Evolutionary conservation across 2,888 invertebrate genomes (phyloP).

Genomic region (Parasteatoda lunata): DNA sequence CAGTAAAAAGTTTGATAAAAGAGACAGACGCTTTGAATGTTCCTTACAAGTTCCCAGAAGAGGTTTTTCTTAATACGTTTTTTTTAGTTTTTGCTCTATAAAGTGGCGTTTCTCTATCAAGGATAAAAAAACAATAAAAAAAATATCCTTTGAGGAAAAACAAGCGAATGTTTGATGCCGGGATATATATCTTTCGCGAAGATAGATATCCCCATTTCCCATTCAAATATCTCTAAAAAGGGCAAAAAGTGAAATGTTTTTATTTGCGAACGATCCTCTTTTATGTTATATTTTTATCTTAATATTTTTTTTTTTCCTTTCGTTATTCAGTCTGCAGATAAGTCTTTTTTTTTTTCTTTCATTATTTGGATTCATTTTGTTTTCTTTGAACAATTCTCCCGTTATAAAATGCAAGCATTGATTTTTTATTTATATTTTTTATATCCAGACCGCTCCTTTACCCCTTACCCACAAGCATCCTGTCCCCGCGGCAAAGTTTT

Average conservation of each 20-base stretch:
- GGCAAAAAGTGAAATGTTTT: not conserved
- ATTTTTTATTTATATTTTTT: slow-evolving; percentile 8
- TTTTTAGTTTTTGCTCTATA: no score
- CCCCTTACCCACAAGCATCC: not conserved
- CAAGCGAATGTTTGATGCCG: slow-evolving; percentile 4
- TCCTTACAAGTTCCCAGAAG: no score
- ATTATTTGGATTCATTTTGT: slow-evolving; percentile 19
- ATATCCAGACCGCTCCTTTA: not conserved
- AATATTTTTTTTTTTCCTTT: not conserved
- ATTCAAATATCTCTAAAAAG: slow-evolving; percentile 6
- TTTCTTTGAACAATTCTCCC: not conserved
- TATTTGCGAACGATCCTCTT: not conserved
- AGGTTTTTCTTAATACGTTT: no score
- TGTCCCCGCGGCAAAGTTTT: slow-evolving; percentile 18
- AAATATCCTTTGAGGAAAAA: not conserved
- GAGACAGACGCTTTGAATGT: no score
- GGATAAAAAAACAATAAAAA: no score
- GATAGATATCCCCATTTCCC: not conserved
- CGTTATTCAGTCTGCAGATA: not conserved
- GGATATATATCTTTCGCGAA: not conserved
- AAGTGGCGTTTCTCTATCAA: no score
- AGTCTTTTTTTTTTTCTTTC: not conserved
- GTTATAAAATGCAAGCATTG: slow-evolving; percentile 25
- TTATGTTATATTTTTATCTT: slow-evolving; percentile 12
- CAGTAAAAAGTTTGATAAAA: no score